These are phyloP conservation scores for Euthynnus affinis DNA, from an alignment of 2,797 vertebrate genomes.

Conservation along the genomic window DNA sequence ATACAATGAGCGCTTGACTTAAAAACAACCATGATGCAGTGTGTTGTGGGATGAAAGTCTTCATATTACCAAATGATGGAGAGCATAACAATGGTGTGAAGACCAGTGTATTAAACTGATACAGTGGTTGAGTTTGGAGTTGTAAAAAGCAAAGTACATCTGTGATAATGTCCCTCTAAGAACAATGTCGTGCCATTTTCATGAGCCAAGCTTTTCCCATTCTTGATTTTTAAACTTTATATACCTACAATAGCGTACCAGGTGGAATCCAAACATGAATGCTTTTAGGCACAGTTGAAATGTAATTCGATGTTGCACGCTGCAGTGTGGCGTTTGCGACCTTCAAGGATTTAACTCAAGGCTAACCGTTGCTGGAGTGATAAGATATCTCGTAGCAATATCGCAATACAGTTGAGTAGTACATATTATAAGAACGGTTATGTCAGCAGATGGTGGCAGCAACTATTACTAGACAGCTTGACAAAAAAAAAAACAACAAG, in stretches of 20 bases:
- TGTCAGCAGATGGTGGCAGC: constrained; percentile 22
- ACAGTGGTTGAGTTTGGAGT: not conserved
- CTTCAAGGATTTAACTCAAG: not conserved
- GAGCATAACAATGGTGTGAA: not conserved
- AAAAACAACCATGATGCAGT: not conserved
- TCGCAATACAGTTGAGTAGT: constrained; percentile 1
- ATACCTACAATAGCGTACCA: not conserved
- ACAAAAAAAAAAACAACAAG: constrained; percentile 61
- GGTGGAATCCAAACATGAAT: not conserved
- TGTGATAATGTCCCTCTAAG: too few species aligned
- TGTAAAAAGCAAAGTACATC: not conserved
- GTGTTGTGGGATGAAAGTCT: not conserved
- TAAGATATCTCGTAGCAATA: not conserved
- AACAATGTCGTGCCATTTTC: not conserved
- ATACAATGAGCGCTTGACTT: not conserved
- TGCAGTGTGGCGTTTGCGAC: not conserved
- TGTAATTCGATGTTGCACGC: not conserved
- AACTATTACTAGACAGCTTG: constrained; percentile 7
- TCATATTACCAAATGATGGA: not conserved
- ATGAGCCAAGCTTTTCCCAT: not conserved
- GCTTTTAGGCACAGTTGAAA: not conserved
- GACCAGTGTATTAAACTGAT: not conserved
- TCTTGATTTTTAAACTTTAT: not conserved
- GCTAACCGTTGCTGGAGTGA: not conserved
- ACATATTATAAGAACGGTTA: constrained; percentile 1